Evolutionary conservation across 2,888 invertebrate genomes (phyloP).

Genomic region (Sycophila texana): DNA sequence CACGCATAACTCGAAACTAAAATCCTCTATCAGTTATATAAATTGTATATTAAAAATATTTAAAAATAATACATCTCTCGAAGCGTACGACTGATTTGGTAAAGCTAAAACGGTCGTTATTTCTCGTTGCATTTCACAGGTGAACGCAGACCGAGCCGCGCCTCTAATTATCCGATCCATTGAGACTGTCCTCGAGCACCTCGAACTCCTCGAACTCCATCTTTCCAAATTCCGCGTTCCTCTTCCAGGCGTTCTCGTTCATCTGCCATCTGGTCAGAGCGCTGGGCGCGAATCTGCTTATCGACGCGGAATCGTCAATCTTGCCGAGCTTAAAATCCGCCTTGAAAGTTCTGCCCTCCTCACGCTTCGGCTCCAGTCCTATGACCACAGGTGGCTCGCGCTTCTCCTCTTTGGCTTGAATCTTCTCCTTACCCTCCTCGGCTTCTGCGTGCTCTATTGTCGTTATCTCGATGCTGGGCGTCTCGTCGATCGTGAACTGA

Average conservation of each 20-base stretch:
- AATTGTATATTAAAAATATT: constrained; percentile 23
- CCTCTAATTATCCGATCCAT: constrained; percentile 63
- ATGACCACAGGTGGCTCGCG: constrained; percentile 76
- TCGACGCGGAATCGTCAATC: constrained; percentile 61
- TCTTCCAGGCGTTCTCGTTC: constrained; percentile 78
- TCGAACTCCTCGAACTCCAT: constrained; percentile 92
- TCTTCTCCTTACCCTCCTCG: constrained; percentile 64
- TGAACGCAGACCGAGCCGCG: constrained; percentile 38
- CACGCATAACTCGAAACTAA: constrained; percentile 17
- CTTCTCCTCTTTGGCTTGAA: constrained; percentile 58
- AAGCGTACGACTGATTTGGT: constrained; percentile 9
- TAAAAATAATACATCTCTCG: constrained; percentile 9
- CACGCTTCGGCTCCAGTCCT: constrained; percentile 75
- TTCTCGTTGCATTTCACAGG: constrained; percentile 32
- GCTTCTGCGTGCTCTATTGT: constrained; percentile 74
- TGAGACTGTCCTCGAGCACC: constrained; percentile 82
- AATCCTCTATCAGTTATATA: constrained; percentile 21
- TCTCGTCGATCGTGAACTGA: constrained; percentile 69
- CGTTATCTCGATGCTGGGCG: constrained; percentile 72
- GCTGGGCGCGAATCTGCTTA: constrained; percentile 65
- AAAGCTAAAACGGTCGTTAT: constrained; percentile 18
- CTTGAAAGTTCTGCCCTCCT: constrained; percentile 69
- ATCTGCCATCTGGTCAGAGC: constrained; percentile 72
- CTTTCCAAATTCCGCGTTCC: constrained; percentile 83
- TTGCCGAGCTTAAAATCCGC: constrained; percentile 71